Evolutionary conservation across 1,140 invertebrate genomes (phyloP).

Genomic region (Gryllus bimaculatus): DNA sequence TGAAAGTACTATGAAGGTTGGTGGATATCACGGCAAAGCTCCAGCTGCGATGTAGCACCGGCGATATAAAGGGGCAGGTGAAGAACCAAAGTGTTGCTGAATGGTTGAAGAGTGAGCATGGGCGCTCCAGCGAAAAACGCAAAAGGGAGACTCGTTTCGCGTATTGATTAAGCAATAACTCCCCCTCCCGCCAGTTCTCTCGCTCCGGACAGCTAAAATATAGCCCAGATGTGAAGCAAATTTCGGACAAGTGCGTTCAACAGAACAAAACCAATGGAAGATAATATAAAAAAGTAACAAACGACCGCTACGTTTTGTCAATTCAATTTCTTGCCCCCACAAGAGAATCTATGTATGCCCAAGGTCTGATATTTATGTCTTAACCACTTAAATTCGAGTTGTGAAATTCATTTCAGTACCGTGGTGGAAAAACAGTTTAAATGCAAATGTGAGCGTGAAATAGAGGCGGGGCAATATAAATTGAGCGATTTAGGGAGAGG

Average conservation of each 20-base stretch:
- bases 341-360: neutral
- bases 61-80: no score
- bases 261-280: neutral
- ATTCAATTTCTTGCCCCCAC: neutral
- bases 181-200: neutral
- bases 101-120: no score
- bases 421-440: no score
- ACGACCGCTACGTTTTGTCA: neutral
- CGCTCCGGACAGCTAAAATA: neutral
- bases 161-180: constrained; percentile 5
- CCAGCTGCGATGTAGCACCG: no score
- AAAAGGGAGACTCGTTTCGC: neutral
- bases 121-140: neutral
- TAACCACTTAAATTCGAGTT: neutral
- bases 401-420: no score
- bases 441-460: no score
- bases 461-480: no score
- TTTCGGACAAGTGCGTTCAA: neutral
- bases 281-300: neutral
- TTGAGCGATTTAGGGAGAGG: no score
- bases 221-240: neutral
- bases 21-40: no score
- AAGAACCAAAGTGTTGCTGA: no score
- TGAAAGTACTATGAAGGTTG: no score
- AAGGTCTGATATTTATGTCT: neutral